These are phyloP conservation scores for Cantharis flavilabris DNA, from an alignment of 2,888 invertebrate species.

Conservation along the genomic window DNA sequence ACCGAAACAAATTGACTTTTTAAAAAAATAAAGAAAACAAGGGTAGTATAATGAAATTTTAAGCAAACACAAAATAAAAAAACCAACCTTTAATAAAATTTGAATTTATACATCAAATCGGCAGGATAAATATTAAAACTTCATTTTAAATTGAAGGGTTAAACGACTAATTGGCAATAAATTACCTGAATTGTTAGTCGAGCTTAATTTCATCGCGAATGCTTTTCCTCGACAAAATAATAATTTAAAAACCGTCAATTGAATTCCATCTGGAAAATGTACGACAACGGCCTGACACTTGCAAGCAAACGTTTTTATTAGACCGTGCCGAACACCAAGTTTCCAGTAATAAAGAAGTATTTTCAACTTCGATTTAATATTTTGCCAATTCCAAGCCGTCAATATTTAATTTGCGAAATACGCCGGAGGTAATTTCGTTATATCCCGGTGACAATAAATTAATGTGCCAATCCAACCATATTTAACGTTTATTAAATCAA, in stretches of 20 bases:
- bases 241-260: neutral
- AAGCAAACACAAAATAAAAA: neutral
- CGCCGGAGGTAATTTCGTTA: slow-evolving; percentile 13
- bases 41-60: neutral
- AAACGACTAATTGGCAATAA: neutral
- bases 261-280: neutral
- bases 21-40: neutral
- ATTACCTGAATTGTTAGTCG: neutral
- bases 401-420: slow-evolving; percentile 13
- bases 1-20: neutral
- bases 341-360: neutral
- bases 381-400: slow-evolving; percentile 6
- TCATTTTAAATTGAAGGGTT: neutral
- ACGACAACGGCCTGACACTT: slow-evolving; percentile 15
- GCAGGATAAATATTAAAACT: neutral
- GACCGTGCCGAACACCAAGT: slow-evolving; percentile 3
- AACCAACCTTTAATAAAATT: neutral
- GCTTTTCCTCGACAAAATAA: neutral
- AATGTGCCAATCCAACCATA: slow-evolving; percentile 2
- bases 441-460: slow-evolving; percentile 15
- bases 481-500: slow-evolving; percentile 14
- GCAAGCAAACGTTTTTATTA: slow-evolving; percentile 12
- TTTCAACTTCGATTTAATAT: slow-evolving; percentile 6
- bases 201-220: neutral
- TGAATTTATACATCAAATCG: neutral